These are phyloP conservation scores for Diabrotica virgifera DNA, from an alignment of 1,140 invertebrate genomes.

Conservation along the genomic window DNA sequence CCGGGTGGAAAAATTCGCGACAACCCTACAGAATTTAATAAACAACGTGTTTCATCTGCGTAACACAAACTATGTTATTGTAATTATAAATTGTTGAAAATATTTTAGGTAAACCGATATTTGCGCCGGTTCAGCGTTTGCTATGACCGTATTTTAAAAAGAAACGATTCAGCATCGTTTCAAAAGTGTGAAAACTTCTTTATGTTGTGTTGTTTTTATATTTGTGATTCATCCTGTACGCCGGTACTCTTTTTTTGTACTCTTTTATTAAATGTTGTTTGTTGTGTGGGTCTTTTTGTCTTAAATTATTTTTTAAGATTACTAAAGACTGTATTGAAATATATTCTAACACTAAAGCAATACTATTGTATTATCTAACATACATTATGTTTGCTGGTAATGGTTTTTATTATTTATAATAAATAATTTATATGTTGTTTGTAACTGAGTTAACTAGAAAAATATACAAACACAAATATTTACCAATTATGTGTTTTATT, in stretches of 20 bases:
- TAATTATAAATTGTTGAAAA: slow-evolving; percentile 6
- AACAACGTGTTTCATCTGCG: slow-evolving; percentile 10
- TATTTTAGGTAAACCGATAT: slow-evolving; percentile 12
- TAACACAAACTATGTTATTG: slow-evolving; percentile 16
- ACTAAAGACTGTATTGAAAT: slow-evolving; percentile 26
- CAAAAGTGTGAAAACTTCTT: background rate
- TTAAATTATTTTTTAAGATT: slow-evolving; percentile 30
- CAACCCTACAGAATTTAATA: no score
- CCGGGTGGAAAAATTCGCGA: no score
- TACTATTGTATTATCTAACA: slow-evolving; percentile 37
- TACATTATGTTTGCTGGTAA: slow-evolving; percentile 38
- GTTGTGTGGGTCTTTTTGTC: slow-evolving; percentile 23
- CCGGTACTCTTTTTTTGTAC: slow-evolving; percentile 16
- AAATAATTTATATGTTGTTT: slow-evolving; percentile 1
- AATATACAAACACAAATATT: background rate
- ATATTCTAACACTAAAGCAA: slow-evolving; percentile 34
- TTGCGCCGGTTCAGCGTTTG: no score
- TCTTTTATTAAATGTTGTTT: background rate
- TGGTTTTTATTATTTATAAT: slow-evolving; percentile 22
- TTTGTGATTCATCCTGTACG: slow-evolving; percentile 18
- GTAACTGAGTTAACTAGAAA: background rate
- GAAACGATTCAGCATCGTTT: slow-evolving; percentile 6
- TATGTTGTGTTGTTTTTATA: slow-evolving; percentile 22
- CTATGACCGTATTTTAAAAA: no score
- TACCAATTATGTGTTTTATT: no score